Percentiles rank a stretch among this genome's conserved stretches.
Conservation (phyloP, 2,888 invertebrate genomes). For the Allygus modestus region DNA sequence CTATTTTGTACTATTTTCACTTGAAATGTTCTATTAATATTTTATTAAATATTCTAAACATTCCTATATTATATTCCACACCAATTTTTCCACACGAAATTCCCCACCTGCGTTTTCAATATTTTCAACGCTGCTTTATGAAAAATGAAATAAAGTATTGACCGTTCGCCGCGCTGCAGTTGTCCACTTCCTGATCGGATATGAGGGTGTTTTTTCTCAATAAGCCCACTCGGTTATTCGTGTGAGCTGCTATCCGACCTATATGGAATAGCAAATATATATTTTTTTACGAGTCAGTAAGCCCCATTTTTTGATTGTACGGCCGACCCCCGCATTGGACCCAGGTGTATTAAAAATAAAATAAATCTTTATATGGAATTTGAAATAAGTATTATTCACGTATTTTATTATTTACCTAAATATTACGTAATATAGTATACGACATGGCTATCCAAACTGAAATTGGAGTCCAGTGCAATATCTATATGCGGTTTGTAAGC, state of each 20-base stretch:
- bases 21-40: too few species aligned
- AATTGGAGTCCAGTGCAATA: too few species aligned
- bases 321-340: background rate
- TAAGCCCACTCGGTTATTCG: constrained; percentile 29
- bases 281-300: constrained; percentile 16
- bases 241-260: background rate
- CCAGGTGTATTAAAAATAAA: constrained; percentile 11
- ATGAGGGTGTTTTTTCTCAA: constrained; percentile 1
- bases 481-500: too few species aligned
- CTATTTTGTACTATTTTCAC: too few species aligned
- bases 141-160: constrained; percentile 32
- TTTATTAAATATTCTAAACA: too few species aligned
- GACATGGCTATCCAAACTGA: too few species aligned
- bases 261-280: constrained; percentile 39
- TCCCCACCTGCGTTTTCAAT: background rate
- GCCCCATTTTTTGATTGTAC: background rate
- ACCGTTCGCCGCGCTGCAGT: background rate
- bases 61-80: background rate
- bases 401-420: too few species aligned
- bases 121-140: constrained; percentile 23
- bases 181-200: constrained; percentile 28
- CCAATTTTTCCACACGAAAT: background rate
- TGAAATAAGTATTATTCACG: background rate
- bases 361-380: background rate
- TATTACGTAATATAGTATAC: too few species aligned